Percentiles rank a stretch among this genome's conserved stretches.
phyloP scores from a whole-genome alignment of 2,888 invertebrate species.

The Catocala nupta region DNA sequence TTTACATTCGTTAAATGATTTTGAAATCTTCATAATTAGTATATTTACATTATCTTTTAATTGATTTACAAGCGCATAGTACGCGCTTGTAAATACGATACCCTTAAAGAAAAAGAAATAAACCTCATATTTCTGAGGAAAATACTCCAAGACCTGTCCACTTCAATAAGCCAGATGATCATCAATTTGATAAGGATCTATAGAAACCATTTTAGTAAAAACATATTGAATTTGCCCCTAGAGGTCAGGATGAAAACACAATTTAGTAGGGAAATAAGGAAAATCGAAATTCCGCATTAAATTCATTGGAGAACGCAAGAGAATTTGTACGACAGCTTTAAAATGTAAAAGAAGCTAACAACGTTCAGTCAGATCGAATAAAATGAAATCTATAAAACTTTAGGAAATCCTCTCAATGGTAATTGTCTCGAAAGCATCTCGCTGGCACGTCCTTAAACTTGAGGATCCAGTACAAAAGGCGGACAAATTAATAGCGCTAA shows the following conservation, averaged over 20 bases:
- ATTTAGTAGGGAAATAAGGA: conserved; percentile 37
- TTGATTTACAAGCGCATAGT: no score
- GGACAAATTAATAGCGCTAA: conserved; percentile 63
- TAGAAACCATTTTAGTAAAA: not conserved
- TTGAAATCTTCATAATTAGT: no score
- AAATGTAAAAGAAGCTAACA: conserved; percentile 51
- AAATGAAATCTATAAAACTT: conserved; percentile 57
- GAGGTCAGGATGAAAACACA: conserved; percentile 21
- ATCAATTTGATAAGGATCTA: not conserved
- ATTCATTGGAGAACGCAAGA: conserved; percentile 45
- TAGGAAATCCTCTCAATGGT: conserved; percentile 55
- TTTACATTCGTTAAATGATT: no score
- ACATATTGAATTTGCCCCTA: conserved; percentile 6
- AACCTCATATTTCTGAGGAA: not conserved
- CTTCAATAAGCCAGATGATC: no score
- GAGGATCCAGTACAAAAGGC: conserved; percentile 53
- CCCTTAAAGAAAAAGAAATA: no score
- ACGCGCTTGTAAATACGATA: no score
- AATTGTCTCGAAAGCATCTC: conserved; percentile 55
- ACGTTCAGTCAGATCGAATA: conserved; percentile 49
- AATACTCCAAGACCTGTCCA: not conserved
- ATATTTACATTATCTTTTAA: no score
- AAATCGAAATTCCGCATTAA: conserved; percentile 47
- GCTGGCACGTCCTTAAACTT: conserved; percentile 55
- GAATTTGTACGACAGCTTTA: conserved; percentile 45